Evolutionary conservation across 1,140 invertebrate genomes (phyloP).

Genomic region (Papilio dardanus): DNA sequence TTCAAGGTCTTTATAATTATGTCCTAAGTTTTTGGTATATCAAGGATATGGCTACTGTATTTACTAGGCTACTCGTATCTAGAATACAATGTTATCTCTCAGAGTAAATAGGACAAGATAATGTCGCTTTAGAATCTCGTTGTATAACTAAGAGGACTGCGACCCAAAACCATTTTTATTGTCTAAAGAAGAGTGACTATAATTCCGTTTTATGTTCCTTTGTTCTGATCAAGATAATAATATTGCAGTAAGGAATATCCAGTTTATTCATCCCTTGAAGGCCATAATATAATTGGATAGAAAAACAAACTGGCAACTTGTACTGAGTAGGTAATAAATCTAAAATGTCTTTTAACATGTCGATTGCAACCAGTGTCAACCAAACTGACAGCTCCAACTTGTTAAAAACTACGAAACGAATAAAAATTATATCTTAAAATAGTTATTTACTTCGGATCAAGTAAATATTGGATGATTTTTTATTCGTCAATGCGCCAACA

Average conservation of each 20-base stretch:
- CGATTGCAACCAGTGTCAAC: neutral
- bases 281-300: neutral
- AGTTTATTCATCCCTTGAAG: neutral
- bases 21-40: neutral
- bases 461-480: slow-evolving; percentile 4
- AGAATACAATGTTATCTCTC: neutral
- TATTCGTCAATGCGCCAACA: slow-evolving; percentile 7
- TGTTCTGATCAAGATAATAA: neutral
- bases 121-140: neutral
- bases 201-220: neutral
- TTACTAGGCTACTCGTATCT: neutral
- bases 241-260: neutral
- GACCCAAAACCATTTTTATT: too few relatives aligned
- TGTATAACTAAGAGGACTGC: too few relatives aligned
- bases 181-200: neutral
- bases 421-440: neutral
- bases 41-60: neutral
- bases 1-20: too few relatives aligned
- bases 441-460: slow-evolving; percentile 3
- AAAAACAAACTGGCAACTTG: slow-evolving; percentile 4
- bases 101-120: neutral
- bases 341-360: slow-evolving; percentile 1
- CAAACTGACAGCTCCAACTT: slow-evolving; percentile 15
- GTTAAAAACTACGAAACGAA: slow-evolving; percentile 13
- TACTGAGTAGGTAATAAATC: neutral